These are phyloP conservation scores for Amblyornis subalaris DNA, from an alignment of 2,113 vertebrate species.

Conservation along the genomic window DNA sequence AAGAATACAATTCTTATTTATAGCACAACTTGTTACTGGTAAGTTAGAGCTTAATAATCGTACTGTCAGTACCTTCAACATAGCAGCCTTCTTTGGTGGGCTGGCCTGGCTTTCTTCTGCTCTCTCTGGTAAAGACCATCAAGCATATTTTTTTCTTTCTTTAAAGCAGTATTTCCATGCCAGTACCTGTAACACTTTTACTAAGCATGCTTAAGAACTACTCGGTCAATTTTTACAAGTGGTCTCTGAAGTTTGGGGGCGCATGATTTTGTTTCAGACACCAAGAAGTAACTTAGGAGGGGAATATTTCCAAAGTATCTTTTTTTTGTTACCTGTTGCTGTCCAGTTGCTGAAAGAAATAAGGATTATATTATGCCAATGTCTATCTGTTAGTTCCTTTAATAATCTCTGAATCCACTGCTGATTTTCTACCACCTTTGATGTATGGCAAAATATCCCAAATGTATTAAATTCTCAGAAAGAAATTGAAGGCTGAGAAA, in stretches of 20 bases:
- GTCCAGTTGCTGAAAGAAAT: neutral
- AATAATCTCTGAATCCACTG: neutral
- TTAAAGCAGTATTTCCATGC: neutral
- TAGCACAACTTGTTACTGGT: neutral
- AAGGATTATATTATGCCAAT: neutral
- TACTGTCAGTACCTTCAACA: neutral
- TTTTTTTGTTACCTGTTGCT: neutral
- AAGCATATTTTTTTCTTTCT: neutral
- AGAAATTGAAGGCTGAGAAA: neutral
- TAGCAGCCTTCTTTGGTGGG: neutral
- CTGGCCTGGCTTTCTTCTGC: neutral
- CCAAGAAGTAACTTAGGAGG: neutral
- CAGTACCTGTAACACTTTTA: neutral
- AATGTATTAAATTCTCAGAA: neutral
- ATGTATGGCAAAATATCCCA: neutral
- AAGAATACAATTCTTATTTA: neutral
- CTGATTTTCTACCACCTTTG: neutral
- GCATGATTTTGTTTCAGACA: neutral
- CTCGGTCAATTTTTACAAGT: neutral
- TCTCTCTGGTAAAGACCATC: neutral
- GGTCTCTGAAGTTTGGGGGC: neutral
- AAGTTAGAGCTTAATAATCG: neutral
- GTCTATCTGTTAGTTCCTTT: neutral
- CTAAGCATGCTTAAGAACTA: neutral
- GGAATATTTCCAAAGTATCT: neutral